Percentiles rank a stretch among this genome's conserved stretches.
Evolutionary conservation across 1,140 invertebrate genomes (phyloP).

Genomic region (Mycetomoellerius zeteki): DNA sequence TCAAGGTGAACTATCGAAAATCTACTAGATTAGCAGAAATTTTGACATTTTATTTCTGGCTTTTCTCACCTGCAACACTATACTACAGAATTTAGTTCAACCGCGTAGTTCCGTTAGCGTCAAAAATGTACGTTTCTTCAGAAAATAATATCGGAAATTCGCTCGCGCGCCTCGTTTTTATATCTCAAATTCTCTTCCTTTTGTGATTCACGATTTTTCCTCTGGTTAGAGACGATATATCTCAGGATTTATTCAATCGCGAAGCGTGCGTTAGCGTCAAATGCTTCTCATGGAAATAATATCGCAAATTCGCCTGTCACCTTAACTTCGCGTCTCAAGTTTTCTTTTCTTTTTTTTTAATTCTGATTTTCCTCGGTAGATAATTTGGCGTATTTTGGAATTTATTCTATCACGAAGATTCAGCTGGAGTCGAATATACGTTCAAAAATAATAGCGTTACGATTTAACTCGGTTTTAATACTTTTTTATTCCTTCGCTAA

Average conservation of each 20-base stretch:
- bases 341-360: conserved; percentile 3
- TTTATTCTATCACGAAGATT: conserved; percentile 41
- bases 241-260: conserved; percentile 21
- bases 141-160: conserved; percentile 46
- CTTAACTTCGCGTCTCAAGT: not conserved
- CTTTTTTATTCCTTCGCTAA: conserved; percentile 19
- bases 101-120: conserved; percentile 42
- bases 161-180: not conserved
- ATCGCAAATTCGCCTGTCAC: conserved; percentile 2
- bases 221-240: conserved; percentile 25
- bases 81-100: conserved; percentile 35
- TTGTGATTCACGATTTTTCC: conserved; percentile 35
- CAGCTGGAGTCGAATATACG: not conserved
- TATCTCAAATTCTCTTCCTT: not conserved
- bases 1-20: not conserved
- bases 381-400: conserved; percentile 21
- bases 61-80: conserved; percentile 38
- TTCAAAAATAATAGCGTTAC: conserved; percentile 31
- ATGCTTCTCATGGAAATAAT: conserved; percentile 25
- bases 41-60: conserved; percentile 42
- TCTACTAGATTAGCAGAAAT: conserved; percentile 47
- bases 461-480: conserved; percentile 28
- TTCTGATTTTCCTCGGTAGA: not conserved
- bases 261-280: conserved; percentile 1
- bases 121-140: conserved; percentile 32